phyloP scores from a whole-genome alignment of 92 coral and sea anemone genomes.

The Umimayanthus kanabou region DNA sequence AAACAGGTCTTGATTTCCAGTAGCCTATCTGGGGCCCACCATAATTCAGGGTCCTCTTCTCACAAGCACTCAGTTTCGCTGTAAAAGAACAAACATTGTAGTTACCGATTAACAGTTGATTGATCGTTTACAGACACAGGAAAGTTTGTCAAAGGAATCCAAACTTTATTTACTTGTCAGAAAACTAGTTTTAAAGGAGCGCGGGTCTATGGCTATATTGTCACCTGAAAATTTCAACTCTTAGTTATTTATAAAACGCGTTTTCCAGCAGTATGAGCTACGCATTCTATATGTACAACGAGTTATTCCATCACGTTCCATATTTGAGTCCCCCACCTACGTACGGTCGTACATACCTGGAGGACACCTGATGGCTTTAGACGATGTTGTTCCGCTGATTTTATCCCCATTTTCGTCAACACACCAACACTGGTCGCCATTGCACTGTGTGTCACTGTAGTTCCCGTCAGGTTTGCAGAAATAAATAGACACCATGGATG shows the following conservation, averaged over 20 bases:
- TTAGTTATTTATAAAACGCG: too few relatives aligned
- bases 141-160: neutral
- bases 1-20: slow-evolving; percentile 58
- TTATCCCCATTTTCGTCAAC: slow-evolving; percentile 16
- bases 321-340: neutral
- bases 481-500: slow-evolving; percentile 31
- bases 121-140: neutral
- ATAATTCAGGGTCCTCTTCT: slow-evolving; percentile 50
- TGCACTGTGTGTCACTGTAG: slow-evolving; percentile 35
- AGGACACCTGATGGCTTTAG: slow-evolving; percentile 32
- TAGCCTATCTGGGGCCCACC: slow-evolving; percentile 62
- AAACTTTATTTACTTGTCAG: neutral
- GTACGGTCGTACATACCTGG: neutral
- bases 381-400: slow-evolving; percentile 8
- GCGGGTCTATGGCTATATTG: neutral
- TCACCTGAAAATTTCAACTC: neutral
- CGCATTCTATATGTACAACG: too few relatives aligned
- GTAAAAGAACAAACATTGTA: neutral
- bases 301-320: neutral
- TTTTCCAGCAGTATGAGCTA: too few relatives aligned
- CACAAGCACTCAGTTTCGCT: slow-evolving; percentile 53
- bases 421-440: slow-evolving; percentile 42
- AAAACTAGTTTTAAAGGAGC: neutral
- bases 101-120: neutral
- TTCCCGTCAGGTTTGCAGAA: slow-evolving; percentile 41